A percentile compares a stretch with the other conserved stretches of the same genome.
phyloP scores from a whole-genome alignment of 2,888 invertebrate genomes.

The Xylota sylvarum region DNA sequence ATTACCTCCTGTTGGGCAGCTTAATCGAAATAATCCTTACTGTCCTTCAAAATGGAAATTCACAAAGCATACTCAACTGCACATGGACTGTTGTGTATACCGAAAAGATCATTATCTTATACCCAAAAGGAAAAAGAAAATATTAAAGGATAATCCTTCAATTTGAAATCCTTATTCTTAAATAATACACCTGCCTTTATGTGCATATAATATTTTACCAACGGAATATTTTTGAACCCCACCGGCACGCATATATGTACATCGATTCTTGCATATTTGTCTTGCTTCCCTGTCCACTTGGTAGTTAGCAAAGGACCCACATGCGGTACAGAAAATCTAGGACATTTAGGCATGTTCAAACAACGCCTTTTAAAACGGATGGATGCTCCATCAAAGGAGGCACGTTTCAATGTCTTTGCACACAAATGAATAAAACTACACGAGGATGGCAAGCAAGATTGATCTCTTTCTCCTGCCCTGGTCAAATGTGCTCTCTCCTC shows the following conservation, averaged over 20 bases:
- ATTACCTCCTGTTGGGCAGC: neutral
- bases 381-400: conserved; percentile 11
- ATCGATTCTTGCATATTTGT: neutral
- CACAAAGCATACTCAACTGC: neutral
- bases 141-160: conserved; percentile 37
- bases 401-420: conserved; percentile 10
- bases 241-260: neutral
- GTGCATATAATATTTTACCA: too few species aligned
- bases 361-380: neutral
- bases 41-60: neutral
- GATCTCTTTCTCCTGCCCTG: conserved; percentile 15
- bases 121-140: neutral
- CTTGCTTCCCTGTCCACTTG: neutral
- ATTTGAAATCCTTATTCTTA: conserved; percentile 9
- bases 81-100: neutral
- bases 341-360: conserved; percentile 1
- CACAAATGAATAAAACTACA: conserved; percentile 10
- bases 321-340: neutral
- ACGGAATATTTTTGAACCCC: neutral
- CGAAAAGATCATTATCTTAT: neutral
- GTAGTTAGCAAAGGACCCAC: conserved; percentile 7
- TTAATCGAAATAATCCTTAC: neutral
- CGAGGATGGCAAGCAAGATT: conserved; percentile 21
- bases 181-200: neutral
- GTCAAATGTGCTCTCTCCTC: neutral